Conservation (phyloP, 2,797 vertebrate genomes). For the Lagocephalus sceleratus region DNA sequence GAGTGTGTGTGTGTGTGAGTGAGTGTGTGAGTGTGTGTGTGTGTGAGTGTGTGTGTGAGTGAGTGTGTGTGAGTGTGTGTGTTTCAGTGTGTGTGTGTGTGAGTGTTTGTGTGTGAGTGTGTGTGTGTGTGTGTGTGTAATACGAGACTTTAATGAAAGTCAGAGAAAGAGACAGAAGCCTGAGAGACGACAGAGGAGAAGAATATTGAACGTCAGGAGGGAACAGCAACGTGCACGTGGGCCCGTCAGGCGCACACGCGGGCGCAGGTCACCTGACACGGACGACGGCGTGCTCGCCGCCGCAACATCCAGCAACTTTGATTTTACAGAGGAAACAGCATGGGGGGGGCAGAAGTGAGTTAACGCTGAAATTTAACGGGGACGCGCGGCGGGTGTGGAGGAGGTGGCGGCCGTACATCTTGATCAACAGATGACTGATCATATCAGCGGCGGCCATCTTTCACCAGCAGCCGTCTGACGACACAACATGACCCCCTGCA, state of each 20-base stretch:
- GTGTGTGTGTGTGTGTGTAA: slow-evolving; percentile 54
- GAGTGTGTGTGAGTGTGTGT: slow-evolving; percentile 22
- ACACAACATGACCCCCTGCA: slow-evolving; percentile 82
- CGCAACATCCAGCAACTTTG: no score
- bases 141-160: slow-evolving; percentile 72
- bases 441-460: slow-evolving; percentile 88
- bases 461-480: slow-evolving; percentile 94
- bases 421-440: slow-evolving; percentile 99
- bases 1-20: slow-evolving; percentile 33
- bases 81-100: slow-evolving; percentile 16
- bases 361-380: no score
- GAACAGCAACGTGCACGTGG: slow-evolving; percentile 10
- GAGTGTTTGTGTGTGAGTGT: neutral
- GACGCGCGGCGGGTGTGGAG: no score
- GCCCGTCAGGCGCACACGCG: no score
- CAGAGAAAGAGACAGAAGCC: slow-evolving; percentile 45
- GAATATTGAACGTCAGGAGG: slow-evolving; percentile 36
- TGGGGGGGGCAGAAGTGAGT: no score
- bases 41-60: slow-evolving; percentile 5
- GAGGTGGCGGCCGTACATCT: slow-evolving; percentile 83
- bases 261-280: slow-evolving; percentile 33
- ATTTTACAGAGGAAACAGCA: no score
- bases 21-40: slow-evolving; percentile 19
- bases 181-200: slow-evolving; percentile 38
- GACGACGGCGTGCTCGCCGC: slow-evolving; percentile 9